Conservation (phyloP, 2,797 vertebrate genomes). For the Morus bassanus region DNA sequence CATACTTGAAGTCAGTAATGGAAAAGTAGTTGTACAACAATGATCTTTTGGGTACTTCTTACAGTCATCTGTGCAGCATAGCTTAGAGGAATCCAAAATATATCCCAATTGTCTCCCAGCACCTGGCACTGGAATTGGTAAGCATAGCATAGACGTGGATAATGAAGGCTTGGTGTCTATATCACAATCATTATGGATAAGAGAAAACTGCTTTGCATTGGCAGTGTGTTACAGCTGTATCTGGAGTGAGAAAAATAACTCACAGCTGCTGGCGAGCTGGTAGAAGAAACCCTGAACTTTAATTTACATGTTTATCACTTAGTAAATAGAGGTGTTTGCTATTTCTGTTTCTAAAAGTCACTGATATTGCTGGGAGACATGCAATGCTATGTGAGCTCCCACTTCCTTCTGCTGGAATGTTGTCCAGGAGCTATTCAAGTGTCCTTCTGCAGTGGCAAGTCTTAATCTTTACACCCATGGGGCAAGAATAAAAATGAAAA, state of each 20-base stretch:
- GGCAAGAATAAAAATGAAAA: background rate
- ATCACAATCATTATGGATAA: background rate
- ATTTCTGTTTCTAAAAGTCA: background rate
- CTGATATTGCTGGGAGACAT: background rate
- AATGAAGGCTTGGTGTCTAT: background rate
- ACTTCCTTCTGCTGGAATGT: background rate
- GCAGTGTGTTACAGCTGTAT: background rate
- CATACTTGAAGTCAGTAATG: background rate
- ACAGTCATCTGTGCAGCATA: background rate
- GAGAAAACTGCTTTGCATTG: background rate
- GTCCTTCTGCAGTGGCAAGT: background rate
- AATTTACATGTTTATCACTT: background rate
- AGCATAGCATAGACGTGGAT: background rate
- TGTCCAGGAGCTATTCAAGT: background rate
- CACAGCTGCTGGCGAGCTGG: background rate
- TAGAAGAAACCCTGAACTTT: background rate
- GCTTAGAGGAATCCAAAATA: background rate
- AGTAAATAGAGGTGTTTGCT: background rate
- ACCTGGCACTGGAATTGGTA: background rate
- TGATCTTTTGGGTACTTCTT: background rate
- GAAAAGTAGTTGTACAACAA: background rate
- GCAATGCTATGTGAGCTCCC: background rate
- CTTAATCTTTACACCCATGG: background rate
- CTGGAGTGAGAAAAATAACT: background rate
- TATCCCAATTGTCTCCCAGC: background rate